Evolutionary conservation across 2,888 invertebrate genomes (phyloP).

Genomic region (Lithophane socia): DNA sequence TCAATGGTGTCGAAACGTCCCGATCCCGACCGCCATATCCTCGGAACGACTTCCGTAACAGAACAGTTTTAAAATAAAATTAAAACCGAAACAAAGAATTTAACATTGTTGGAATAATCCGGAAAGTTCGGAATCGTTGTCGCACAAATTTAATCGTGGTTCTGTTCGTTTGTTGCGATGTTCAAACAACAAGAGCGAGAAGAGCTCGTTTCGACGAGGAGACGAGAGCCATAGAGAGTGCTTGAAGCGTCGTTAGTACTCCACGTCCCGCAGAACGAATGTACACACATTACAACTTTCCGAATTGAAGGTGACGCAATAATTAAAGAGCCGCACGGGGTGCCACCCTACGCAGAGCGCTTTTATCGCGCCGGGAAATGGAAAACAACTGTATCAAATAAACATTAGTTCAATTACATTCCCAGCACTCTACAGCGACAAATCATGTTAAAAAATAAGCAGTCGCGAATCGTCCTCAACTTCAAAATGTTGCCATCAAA

Average conservation of each 20-base stretch:
- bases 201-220: constrained; percentile 79
- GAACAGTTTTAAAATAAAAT: constrained; percentile 64
- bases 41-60: constrained; percentile 60
- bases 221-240: constrained; percentile 81
- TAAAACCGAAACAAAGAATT: constrained; percentile 60
- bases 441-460: constrained; percentile 24
- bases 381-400: constrained; percentile 65
- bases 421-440: constrained; percentile 13
- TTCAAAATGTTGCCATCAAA: constrained; percentile 32
- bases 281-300: constrained; percentile 89
- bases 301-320: constrained; percentile 84
- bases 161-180: constrained; percentile 83
- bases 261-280: constrained; percentile 79
- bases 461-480: background rate
- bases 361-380: constrained; percentile 69
- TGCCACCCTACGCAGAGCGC: constrained; percentile 70
- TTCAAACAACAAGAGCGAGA: constrained; percentile 85
- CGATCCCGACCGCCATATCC: constrained; percentile 67
- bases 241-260: constrained; percentile 83
- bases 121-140: constrained; percentile 70
- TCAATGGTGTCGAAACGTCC: constrained; percentile 74
- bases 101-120: constrained; percentile 58
- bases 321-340: constrained; percentile 80
- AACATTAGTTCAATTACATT: constrained; percentile 50
- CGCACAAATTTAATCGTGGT: constrained; percentile 79